Base-by-base conservation (phyloP, 2,113 vertebrate species). In the Cyprinodon brontotheroides region DNA sequence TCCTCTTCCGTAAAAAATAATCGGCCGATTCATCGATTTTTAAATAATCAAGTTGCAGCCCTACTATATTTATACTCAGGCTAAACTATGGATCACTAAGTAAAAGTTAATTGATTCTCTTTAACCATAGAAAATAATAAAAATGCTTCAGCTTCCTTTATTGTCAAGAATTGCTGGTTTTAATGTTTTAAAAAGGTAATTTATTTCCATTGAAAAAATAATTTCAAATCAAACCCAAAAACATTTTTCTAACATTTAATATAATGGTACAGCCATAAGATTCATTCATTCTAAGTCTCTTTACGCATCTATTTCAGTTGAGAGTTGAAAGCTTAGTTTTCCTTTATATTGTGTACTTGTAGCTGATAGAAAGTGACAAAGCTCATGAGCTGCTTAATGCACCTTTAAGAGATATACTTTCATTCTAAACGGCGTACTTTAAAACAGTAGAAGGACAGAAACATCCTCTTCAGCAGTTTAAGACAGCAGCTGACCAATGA, bases 381-480 rank as follows among this genome's bases (percentile, higher is more conserved):
- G 83, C 75, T 79, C 1, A 65, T 43, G 29, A 61, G 75, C 40
- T 66, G 29, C 43, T 38, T 22, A 65, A 75, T 22, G 65, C 65
- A 40, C 12, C 61, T 83, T 64, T 39, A 47, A 61, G 45, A 66
- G 43, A 59, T 22, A 39, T 41, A 15, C 59, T 39, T 65, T 65
- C 29, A 66, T 62, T 17, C 29, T n/a, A 29, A 48, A 72, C 14
- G 20, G 22, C 39, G 38, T 20, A 36, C 64, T 74, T 74, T 63
- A 22, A 29, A 12, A 4, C 59, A 12, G 29, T 4, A 62, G 41
- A 41, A 68, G 36, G 78, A 73, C 36, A 63, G 37, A 8, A 47
- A 75, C 20, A 22, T 41, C 29, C 50, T 71, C 65, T 69, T 8
- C 36, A 57, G 22, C 71, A 14, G 62, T 71, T 36, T 17, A 45